Conservation (phyloP, 2,113 vertebrate species). For the Silurus asotus region DNA sequence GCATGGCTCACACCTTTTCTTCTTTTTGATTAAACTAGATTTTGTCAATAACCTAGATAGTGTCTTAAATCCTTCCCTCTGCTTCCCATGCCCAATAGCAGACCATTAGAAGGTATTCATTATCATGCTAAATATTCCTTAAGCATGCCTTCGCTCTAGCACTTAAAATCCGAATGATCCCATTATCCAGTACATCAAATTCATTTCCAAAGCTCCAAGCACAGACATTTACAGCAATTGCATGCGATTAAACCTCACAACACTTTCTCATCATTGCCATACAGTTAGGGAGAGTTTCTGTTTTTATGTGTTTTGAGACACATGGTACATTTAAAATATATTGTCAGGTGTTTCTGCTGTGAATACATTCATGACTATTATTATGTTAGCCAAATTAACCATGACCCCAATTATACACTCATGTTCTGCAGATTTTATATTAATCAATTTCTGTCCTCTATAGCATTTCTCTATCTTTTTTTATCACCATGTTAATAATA, state of each 20-base stretch:
- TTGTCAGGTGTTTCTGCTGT: not conserved
- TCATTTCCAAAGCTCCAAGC: conserved; percentile 28
- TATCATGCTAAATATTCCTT: conserved; percentile 44
- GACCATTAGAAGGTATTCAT: conserved; percentile 34
- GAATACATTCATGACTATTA: too few species aligned
- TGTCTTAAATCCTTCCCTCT: not conserved
- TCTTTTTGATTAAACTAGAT: conserved; percentile 9
- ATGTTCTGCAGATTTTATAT: not conserved
- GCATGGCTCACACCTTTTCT: not conserved
- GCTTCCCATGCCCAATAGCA: conserved; percentile 5
- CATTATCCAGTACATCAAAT: conserved; percentile 42
- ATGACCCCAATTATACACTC: not conserved
- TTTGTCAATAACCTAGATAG: not conserved
- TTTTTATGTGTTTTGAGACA: not conserved
- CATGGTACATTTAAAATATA: too few species aligned
- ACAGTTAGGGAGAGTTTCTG: not conserved
- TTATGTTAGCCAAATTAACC: not conserved
- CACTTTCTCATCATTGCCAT: conserved; percentile 16
- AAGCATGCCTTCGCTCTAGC: conserved; percentile 6
- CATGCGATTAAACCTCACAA: conserved; percentile 31
- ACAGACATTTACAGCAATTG: conserved; percentile 40
- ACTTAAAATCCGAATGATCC: conserved; percentile 33
- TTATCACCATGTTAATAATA: not conserved
- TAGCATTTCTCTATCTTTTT: not conserved
- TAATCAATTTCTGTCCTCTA: not conserved